Evolutionary conservation across 2,113 vertebrate species (phyloP).

Genomic region (Vulpes ferrilata): DNA sequence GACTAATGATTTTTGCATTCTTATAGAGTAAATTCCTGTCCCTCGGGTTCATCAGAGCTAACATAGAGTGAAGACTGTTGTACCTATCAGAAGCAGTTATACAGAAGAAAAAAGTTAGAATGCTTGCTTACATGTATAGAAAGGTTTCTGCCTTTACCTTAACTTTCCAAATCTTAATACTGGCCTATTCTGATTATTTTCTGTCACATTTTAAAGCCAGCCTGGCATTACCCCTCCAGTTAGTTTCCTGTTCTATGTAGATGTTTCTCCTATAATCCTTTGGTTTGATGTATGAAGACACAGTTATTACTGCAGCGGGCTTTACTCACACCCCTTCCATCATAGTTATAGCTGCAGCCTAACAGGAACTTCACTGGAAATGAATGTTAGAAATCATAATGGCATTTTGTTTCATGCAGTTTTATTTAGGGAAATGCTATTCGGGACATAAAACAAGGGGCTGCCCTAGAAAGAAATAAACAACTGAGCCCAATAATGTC

Average conservation of each 20-base stretch:
- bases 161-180: neutral
- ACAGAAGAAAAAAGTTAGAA: neutral
- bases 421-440: slow-evolving; percentile 88
- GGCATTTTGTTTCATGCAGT: slow-evolving; percentile 76
- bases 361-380: slow-evolving; percentile 87
- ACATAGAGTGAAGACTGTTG: neutral
- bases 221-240: slow-evolving; percentile 60
- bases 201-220: slow-evolving; percentile 52
- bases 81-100: neutral
- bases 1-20: neutral
- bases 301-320: slow-evolving; percentile 80
- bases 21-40: slow-evolving; percentile 28
- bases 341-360: slow-evolving; percentile 85
- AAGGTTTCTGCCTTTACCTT: neutral
- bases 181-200: neutral
- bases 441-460: slow-evolving; percentile 82
- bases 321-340: slow-evolving; percentile 84
- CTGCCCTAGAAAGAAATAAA: slow-evolving; percentile 75
- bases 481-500: slow-evolving; percentile 71
- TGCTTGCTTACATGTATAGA: neutral
- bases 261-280: slow-evolving; percentile 76
- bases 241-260: slow-evolving; percentile 79
- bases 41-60: neutral
- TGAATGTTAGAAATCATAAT: slow-evolving; percentile 88
- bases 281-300: slow-evolving; percentile 86